A percentile compares a stretch with the other conserved stretches of the same genome.
phyloP scores from a whole-genome alignment of 2,113 vertebrate species.

The Bufo bufo region DNA sequence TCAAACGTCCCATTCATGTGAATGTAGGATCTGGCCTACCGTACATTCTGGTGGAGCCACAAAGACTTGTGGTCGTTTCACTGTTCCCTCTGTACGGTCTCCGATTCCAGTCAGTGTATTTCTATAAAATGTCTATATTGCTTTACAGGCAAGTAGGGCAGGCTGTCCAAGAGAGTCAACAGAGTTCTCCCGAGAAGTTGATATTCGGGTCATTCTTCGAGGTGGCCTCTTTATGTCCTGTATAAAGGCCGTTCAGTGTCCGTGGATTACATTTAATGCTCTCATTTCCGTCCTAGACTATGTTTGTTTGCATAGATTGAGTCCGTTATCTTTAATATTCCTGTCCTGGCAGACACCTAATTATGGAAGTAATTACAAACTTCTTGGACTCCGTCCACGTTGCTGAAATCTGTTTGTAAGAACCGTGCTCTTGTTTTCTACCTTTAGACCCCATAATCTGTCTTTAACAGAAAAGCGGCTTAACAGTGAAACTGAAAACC shows the following conservation, averaged over 20 bases:
- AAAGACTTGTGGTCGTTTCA: too few relatives aligned
- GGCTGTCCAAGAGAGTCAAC: background rate
- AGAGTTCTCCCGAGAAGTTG: background rate
- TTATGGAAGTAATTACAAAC: constrained; percentile 46
- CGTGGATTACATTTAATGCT: background rate
- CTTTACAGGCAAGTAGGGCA: background rate
- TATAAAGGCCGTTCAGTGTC: background rate
- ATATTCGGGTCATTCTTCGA: background rate
- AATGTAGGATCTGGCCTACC: too few relatives aligned
- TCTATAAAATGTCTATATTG: background rate
- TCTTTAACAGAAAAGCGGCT: constrained; percentile 45
- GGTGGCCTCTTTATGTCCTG: background rate
- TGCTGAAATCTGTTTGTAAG: constrained; percentile 36
- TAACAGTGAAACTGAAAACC: constrained; percentile 14
- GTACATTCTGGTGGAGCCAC: too few relatives aligned
- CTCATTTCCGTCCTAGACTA: background rate
- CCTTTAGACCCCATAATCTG: constrained; percentile 44
- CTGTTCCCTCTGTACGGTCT: background rate
- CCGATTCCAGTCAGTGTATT: background rate
- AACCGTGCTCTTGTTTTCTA: constrained; percentile 35
- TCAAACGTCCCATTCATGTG: too few relatives aligned
- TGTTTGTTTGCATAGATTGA: constrained; percentile 36
- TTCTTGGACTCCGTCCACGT: constrained; percentile 22
- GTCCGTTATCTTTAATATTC: constrained; percentile 30
- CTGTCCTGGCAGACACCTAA: constrained; percentile 36